Conservation (phyloP, 2,113 vertebrate species). For the Ochotona princeps region DNA sequence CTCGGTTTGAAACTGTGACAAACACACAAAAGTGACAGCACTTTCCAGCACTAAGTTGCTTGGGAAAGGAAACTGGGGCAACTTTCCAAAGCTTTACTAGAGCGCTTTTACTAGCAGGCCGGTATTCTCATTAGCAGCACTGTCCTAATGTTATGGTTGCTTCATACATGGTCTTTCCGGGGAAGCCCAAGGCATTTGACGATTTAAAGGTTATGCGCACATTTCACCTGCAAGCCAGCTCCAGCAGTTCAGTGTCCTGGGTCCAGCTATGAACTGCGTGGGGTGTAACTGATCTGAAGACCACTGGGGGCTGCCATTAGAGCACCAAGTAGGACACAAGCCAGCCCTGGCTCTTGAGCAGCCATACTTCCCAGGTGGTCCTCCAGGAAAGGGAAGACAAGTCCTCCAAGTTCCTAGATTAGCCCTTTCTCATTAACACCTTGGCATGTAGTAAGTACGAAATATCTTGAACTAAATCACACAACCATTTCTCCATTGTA, state of each 20-base stretch:
- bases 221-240: neutral
- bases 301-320: no score
- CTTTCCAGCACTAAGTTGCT: constrained; percentile 37
- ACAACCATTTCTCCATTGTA: neutral
- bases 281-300: neutral
- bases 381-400: neutral
- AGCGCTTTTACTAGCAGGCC: constrained; percentile 73
- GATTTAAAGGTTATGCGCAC: neutral
- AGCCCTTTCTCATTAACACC: no score
- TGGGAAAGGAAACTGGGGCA: constrained; percentile 65
- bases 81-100: constrained; percentile 10
- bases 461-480: neutral
- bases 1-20: constrained; percentile 61
- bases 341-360: no score
- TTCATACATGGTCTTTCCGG: constrained; percentile 21
- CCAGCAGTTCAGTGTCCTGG: neutral
- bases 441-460: neutral
- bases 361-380: neutral
- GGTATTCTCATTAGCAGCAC: constrained; percentile 69
- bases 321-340: no score
- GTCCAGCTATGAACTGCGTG: neutral
- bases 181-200: neutral
- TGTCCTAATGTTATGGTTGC: constrained; percentile 15
- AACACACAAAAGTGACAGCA: constrained; percentile 42
- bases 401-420: neutral